Conservation (phyloP, 2,797 vertebrate species). For the Dryobates pubescens region DNA sequence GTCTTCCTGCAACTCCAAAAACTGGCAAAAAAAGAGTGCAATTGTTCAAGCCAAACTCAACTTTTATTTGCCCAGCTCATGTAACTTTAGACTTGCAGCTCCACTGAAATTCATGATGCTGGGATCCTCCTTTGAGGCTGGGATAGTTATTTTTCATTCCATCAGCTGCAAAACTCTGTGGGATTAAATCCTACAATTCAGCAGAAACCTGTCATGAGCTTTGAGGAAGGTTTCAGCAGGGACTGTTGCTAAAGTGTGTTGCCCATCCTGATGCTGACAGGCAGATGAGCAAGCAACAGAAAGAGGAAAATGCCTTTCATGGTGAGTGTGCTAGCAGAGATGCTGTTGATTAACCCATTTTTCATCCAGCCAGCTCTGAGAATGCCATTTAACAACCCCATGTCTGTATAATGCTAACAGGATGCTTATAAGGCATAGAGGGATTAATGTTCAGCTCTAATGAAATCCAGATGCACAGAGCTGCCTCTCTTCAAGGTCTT, state of each 20-base stretch:
- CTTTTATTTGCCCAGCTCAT: not conserved
- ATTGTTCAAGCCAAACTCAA: not conserved
- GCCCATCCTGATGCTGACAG: not conserved
- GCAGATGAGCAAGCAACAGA: not conserved
- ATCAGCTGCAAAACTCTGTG: no score
- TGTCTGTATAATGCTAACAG: slow-evolving; percentile 6
- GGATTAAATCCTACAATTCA: no score
- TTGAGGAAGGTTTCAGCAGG: not conserved
- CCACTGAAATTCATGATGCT: not conserved
- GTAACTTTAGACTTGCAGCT: not conserved
- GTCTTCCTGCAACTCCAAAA: not conserved
- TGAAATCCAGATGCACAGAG: slow-evolving; percentile 70
- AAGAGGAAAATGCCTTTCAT: slow-evolving; percentile 28
- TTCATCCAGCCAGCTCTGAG: slow-evolving; percentile 30
- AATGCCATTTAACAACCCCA: not conserved
- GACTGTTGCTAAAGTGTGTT: not conserved
- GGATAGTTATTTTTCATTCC: no score
- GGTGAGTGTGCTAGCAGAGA: not conserved
- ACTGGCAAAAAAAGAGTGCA: not conserved
- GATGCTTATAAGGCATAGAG: slow-evolving; percentile 60
- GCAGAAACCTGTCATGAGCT: not conserved
- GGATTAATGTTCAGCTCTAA: slow-evolving; percentile 63
- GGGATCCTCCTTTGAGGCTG: not conserved
- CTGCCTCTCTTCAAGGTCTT: slow-evolving; percentile 47
- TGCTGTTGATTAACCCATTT: slow-evolving; percentile 3